phyloP scores from a whole-genome alignment of 1,140 invertebrate species.

The Saxidomus purpurata region DNA sequence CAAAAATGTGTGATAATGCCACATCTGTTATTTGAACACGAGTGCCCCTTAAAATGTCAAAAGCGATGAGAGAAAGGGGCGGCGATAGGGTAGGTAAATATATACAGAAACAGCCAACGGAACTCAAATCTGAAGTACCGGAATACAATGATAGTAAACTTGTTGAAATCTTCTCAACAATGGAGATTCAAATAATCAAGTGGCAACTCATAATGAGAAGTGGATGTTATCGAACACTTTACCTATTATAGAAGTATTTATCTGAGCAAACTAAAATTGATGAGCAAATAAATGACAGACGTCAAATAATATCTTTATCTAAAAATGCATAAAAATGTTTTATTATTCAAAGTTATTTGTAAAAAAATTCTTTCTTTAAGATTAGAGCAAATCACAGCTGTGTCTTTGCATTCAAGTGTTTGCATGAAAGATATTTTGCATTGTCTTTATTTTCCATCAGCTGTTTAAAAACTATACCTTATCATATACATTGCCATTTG shows the following conservation, averaged over 20 bases:
- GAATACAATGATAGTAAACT: conserved; percentile 38
- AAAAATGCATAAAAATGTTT: background rate
- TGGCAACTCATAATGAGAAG: background rate
- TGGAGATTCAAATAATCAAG: conserved; percentile 42
- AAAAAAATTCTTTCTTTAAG: too few relatives aligned
- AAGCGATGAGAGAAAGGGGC: conserved; percentile 9
- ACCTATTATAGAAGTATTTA: conserved; percentile 32
- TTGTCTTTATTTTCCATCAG: too few relatives aligned
- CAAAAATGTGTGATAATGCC: conserved; percentile 2
- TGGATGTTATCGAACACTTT: conserved; percentile 28
- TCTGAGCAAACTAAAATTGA: conserved; percentile 7
- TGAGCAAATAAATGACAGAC: conserved; percentile 29
- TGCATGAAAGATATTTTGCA: too few relatives aligned
- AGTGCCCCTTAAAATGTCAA: background rate
- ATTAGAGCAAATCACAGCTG: too few relatives aligned
- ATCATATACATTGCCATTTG: too few relatives aligned
- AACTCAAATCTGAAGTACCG: background rate
- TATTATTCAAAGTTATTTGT: too few relatives aligned
- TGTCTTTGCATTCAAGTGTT: too few relatives aligned
- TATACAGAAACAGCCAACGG: conserved; percentile 32
- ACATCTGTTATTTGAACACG: conserved; percentile 13
- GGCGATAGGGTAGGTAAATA: conserved; percentile 49
- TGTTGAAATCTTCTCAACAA: conserved; percentile 35
- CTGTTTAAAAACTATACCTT: too few relatives aligned
- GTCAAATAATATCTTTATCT: conserved; percentile 9